Conservation (phyloP, 2,113 vertebrate species). For the Callocephalon fimbriatum region DNA sequence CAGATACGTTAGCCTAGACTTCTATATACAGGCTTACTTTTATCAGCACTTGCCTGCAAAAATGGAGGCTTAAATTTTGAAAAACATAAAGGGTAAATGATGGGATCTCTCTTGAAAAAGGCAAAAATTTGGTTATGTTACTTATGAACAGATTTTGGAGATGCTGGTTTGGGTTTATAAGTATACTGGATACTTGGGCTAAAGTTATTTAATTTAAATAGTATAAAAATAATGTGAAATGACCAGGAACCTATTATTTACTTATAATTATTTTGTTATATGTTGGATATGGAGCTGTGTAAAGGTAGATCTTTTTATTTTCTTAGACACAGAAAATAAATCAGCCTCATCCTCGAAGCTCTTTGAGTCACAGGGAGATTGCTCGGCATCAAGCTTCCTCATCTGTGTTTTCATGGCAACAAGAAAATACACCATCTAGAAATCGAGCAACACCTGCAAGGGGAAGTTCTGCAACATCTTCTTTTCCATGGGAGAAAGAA, state of each 20-base stretch:
- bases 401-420: conserved; percentile 92
- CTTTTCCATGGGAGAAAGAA: conserved; percentile 76
- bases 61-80: not conserved
- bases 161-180: not conserved
- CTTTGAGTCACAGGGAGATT: conserved; percentile 86
- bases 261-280: not conserved
- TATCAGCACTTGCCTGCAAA: not conserved
- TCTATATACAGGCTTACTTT: not conserved
- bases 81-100: not conserved
- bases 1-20: not conserved
- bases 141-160: not conserved
- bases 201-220: not conserved
- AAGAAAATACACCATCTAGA: conserved; percentile 78
- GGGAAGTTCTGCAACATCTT: conserved; percentile 70
- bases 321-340: conserved; percentile 74
- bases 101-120: not conserved
- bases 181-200: not conserved
- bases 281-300: not conserved
- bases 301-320: not conserved
- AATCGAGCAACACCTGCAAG: conserved; percentile 80
- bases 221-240: not conserved
- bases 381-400: conserved; percentile 88
- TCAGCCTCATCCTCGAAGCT: conserved; percentile 67
- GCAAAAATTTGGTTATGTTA: not conserved
- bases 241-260: not conserved